Percentiles rank a stretch among this genome's conserved stretches.
phyloP scores from a whole-genome alignment of 2,888 invertebrate species.

The Pachydiplax longipennis region DNA sequence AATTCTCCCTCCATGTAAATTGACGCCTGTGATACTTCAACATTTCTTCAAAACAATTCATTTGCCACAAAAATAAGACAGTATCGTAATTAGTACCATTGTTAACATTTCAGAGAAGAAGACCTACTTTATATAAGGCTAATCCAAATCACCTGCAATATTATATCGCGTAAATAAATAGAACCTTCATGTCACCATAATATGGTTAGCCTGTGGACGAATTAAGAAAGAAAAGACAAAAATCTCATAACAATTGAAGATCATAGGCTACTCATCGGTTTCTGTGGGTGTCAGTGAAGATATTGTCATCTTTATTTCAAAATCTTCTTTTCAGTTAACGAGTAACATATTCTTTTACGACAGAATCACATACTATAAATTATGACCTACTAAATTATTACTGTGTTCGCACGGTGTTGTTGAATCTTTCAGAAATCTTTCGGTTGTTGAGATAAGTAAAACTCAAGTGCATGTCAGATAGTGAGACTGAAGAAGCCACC shows the following conservation, averaged over 20 bases:
- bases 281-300: not conserved
- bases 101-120: not conserved
- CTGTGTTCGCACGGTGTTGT: not conserved
- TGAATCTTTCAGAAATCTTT: not conserved
- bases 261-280: not conserved
- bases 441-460: not conserved
- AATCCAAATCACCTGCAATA: not conserved
- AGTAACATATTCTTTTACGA: not conserved
- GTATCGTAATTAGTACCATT: not conserved
- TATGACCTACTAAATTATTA: too few relatives aligned
- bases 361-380: too few relatives aligned
- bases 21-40: not conserved
- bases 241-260: not conserved
- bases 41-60: not conserved
- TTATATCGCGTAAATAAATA: not conserved
- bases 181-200: not conserved
- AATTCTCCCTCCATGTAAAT: not conserved
- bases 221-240: not conserved
- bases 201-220: not conserved
- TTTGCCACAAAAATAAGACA: not conserved
- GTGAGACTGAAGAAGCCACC: slow-evolving; percentile 69
- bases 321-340: too few relatives aligned
- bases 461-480: slow-evolving; percentile 60
- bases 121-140: not conserved
- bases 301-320: not conserved